Conservation (phyloP, 2,797 vertebrate species). For the Limosa lapponica region DNA sequence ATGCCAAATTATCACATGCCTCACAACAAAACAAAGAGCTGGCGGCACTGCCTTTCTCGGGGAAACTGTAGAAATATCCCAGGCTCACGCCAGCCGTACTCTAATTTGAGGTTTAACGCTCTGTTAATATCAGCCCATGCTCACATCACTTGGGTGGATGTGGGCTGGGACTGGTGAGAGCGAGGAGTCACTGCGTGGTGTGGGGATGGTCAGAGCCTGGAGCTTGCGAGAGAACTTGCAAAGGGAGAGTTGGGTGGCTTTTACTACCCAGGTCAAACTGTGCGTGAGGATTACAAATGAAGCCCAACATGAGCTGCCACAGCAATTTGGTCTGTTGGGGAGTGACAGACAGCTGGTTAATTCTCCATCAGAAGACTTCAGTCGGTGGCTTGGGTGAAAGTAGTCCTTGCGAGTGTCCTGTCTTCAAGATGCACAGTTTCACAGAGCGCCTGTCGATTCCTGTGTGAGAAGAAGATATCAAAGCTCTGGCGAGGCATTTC, state of each 20-base stretch:
- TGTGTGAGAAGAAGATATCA: background rate
- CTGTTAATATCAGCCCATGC: background rate
- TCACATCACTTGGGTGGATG: background rate
- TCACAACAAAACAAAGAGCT: conserved; percentile 33
- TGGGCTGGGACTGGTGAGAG: background rate
- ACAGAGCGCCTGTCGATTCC: background rate
- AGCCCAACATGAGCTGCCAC: background rate
- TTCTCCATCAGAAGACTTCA: background rate
- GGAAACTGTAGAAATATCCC: conserved; percentile 9
- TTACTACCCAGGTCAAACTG: background rate
- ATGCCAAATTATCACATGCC: conserved; percentile 35
- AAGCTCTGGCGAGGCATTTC: background rate
- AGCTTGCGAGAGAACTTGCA: background rate
- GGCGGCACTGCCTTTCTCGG: conserved; percentile 3
- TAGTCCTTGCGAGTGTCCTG: background rate
- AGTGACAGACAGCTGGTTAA: background rate
- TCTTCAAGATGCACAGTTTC: background rate
- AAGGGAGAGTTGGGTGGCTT: background rate
- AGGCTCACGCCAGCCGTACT: background rate
- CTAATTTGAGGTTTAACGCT: background rate
- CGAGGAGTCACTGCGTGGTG: background rate
- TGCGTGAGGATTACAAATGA: fast-evolving
- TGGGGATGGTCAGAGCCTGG: background rate
- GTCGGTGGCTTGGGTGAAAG: background rate
- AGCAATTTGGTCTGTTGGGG: background rate